These are phyloP conservation scores for Drosophila pegasa DNA, from an alignment of 2,888 invertebrate species.

Conservation along the genomic window DNA sequence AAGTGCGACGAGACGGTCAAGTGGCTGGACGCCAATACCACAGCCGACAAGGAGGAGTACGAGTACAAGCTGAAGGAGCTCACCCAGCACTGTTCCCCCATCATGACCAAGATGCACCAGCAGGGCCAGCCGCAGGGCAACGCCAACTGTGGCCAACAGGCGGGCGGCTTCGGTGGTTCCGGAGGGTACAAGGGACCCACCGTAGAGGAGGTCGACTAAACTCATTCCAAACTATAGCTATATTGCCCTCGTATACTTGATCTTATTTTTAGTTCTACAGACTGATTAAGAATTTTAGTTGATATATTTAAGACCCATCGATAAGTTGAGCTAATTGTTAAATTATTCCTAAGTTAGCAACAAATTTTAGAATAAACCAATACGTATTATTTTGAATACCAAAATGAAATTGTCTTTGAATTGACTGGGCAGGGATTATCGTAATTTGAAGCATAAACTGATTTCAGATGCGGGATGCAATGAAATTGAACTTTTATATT, in stretches of 20 bases:
- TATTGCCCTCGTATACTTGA: conserved; percentile 6
- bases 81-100: conserved; percentile 82
- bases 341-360: conserved; percentile 39
- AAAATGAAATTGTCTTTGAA: conserved; percentile 78
- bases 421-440: neutral
- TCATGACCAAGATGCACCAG: conserved; percentile 86
- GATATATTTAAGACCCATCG: neutral
- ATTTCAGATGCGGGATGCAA: neutral
- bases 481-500: neutral
- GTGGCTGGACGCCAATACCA: conserved; percentile 91
- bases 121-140: conserved; percentile 50
- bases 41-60: conserved; percentile 91
- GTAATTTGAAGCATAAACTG: neutral
- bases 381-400: conserved; percentile 53
- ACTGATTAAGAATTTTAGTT: conserved; percentile 25
- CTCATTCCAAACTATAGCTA: conserved; percentile 5
- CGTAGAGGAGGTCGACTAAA: conserved; percentile 82
- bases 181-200: conserved; percentile 84
- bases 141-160: conserved; percentile 85
- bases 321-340: conserved; percentile 21
- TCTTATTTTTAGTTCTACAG: conserved; percentile 12
- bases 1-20: conserved; percentile 76
- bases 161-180: conserved; percentile 88
- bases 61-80: conserved; percentile 85
- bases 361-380: conserved; percentile 33